These are phyloP conservation scores for Globia sparganii DNA, from an alignment of 2,888 invertebrate species.

Conservation along the genomic window DNA sequence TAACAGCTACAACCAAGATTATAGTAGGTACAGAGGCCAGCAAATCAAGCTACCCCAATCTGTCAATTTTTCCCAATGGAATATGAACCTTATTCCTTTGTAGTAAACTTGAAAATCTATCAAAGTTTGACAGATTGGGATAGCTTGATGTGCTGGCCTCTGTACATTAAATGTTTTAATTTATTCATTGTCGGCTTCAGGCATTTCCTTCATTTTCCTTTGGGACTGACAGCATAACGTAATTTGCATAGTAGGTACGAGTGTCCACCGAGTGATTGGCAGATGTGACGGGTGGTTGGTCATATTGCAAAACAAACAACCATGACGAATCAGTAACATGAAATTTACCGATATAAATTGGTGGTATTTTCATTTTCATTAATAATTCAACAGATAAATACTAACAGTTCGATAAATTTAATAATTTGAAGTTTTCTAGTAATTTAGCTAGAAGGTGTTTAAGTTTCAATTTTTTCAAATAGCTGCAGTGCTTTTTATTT, in stretches of 20 bases:
- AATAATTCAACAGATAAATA: not conserved
- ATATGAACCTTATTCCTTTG: too few species aligned
- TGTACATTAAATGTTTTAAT: not conserved
- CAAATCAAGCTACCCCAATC: too few species aligned
- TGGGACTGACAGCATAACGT: constrained; percentile 13
- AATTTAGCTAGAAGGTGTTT: too few species aligned
- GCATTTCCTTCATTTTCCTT: constrained; percentile 13
- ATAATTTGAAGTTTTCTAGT: not conserved
- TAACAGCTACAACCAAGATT: not conserved
- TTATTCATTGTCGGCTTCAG: not conserved
- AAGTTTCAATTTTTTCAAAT: too few species aligned
- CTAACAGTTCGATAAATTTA: not conserved
- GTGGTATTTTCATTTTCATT: not conserved
- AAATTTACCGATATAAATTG: not conserved
- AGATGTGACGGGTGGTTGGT: constrained; percentile 3
- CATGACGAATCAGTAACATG: constrained; percentile 3
- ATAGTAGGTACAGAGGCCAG: too few species aligned
- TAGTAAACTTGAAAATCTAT: too few species aligned
- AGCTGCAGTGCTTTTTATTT: too few species aligned
- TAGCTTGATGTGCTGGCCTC: too few species aligned
- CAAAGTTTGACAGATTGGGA: too few species aligned
- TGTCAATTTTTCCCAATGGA: too few species aligned
- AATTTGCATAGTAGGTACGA: constrained; percentile 46
- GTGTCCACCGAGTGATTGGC: constrained; percentile 27
- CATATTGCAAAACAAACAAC: constrained; percentile 23